Conservation (phyloP, 2,113 vertebrate genomes). For the Mirza zaza region DNA sequence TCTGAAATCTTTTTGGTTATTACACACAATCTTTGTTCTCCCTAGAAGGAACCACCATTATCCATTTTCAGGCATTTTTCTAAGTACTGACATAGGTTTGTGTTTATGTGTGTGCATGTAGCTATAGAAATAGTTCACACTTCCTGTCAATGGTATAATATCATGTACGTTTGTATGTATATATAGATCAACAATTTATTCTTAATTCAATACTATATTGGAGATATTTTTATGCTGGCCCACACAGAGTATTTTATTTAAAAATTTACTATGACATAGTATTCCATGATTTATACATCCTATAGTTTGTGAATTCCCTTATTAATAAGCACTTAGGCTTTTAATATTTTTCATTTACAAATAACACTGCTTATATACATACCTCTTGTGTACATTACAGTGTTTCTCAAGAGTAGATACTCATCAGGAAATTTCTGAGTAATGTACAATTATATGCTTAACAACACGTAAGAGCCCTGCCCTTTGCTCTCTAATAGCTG, state of each 20-base stretch:
- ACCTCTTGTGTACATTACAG: not conserved
- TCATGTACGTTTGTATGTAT: not conserved
- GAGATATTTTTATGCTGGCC: not conserved
- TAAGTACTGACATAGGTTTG: not conserved
- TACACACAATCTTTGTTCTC: not conserved
- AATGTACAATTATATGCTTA: not conserved
- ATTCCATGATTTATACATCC: not conserved
- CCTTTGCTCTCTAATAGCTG: not conserved
- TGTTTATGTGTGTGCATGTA: not conserved
- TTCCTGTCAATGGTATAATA: not conserved
- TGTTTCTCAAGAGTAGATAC: not conserved
- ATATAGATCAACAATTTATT: not conserved
- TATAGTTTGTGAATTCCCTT: not conserved
- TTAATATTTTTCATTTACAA: slow-evolving; percentile 16
- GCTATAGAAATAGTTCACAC: not conserved
- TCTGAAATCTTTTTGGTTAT: not conserved
- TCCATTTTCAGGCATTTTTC: not conserved
- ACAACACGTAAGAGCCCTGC: not conserved
- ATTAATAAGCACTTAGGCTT: not conserved
- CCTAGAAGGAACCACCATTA: not conserved
- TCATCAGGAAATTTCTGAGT: not conserved
- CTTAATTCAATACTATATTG: not conserved
- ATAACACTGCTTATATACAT: not conserved
- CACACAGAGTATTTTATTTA: not conserved
- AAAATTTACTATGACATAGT: not conserved